Percentiles rank a stretch among this genome's conserved stretches.
These are phyloP conservation scores for Tachysurus fulvidraco DNA, from an alignment of 2,113 vertebrate genomes.

Conservation along the genomic window DNA sequence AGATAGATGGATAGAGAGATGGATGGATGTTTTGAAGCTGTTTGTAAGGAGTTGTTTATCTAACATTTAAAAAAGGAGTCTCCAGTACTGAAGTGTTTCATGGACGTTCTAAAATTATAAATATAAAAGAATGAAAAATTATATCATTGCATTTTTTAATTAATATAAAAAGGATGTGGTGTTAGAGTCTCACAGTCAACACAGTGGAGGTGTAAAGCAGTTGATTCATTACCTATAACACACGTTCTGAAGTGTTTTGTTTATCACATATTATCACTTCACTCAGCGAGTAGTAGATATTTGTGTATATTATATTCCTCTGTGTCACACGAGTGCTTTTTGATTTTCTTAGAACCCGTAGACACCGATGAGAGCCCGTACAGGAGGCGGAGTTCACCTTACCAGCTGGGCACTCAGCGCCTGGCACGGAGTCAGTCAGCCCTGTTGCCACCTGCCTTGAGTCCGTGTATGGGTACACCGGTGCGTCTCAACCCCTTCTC, in stretches of 20 bases:
- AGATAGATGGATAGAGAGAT: too few relatives aligned
- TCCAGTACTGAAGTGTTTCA: background rate
- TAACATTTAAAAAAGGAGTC: background rate
- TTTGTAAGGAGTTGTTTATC: background rate
- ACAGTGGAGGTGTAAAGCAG: background rate
- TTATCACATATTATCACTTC: background rate
- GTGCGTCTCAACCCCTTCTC: constrained; percentile 90
- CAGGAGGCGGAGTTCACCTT: constrained; percentile 64
- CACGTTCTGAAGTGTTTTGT: background rate
- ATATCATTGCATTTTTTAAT: background rate
- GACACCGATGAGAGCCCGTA: constrained; percentile 61
- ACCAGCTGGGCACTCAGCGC: constrained; percentile 69
- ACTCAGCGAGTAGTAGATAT: background rate
- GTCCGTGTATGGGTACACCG: constrained; percentile 70
- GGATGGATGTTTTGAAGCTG: background rate
- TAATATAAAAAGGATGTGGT: background rate
- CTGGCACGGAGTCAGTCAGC: constrained; percentile 87
- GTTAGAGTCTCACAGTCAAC: background rate
- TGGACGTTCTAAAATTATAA: background rate
- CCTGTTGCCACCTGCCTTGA: constrained; percentile 68
- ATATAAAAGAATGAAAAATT: background rate
- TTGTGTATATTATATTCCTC: background rate
- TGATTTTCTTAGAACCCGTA: constrained; percentile 55
- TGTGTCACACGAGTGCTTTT: background rate
- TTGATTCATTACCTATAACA: background rate